Percentiles rank a stretch among this genome's conserved stretches.
phyloP scores from a whole-genome alignment of 2,888 invertebrate species.

The Ypsolopha scabrella region DNA sequence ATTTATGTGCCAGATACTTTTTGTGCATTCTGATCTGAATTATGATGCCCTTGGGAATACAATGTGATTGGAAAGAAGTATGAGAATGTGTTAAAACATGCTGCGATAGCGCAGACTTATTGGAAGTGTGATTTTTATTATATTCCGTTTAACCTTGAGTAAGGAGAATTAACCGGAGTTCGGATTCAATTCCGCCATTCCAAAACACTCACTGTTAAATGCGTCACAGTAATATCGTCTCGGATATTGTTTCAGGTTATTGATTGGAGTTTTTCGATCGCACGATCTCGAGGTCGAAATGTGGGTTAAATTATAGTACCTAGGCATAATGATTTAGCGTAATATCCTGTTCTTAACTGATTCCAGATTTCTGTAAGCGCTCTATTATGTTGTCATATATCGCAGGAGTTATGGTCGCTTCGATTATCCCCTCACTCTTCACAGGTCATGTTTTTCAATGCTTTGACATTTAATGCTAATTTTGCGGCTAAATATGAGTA shows the following conservation, averaged over 20 bases:
- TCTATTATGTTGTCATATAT: neutral
- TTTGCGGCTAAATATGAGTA: too few species aligned
- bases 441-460: too few species aligned
- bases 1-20: too few species aligned
- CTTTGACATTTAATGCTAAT: too few species aligned
- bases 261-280: constrained; percentile 16
- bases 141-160: constrained; percentile 25
- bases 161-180: constrained; percentile 17
- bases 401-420: too few species aligned
- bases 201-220: constrained; percentile 21
- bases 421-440: too few species aligned
- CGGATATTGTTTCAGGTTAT: constrained; percentile 7
- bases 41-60: neutral
- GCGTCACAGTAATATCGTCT: constrained; percentile 3
- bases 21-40: too few species aligned
- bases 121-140: too few species aligned
- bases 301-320: neutral
- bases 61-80: constrained; percentile 3
- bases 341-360: constrained; percentile 11
- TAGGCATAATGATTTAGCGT: neutral
- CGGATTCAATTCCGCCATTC: constrained; percentile 54
- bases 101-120: too few species aligned
- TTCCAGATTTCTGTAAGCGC: neutral
- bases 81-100: neutral
- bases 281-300: constrained; percentile 19